A percentile compares a stretch with the other conserved stretches of the same genome.
Evolutionary conservation across 2,888 invertebrate genomes (phyloP).

Genomic region (Habrosyne pyritoides): DNA sequence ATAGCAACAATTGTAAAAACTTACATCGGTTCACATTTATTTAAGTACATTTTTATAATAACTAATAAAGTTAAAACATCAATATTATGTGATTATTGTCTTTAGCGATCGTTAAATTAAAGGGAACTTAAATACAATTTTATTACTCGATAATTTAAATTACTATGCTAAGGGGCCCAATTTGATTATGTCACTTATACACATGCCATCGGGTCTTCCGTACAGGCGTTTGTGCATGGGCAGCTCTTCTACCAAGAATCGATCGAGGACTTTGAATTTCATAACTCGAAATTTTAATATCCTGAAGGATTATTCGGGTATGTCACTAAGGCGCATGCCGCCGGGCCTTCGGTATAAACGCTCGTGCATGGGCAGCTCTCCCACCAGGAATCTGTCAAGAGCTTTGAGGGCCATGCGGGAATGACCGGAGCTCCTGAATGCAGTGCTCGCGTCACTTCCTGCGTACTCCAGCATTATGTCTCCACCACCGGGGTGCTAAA

Average conservation of each 20-base stretch:
- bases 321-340: constrained; percentile 83
- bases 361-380: constrained; percentile 88
- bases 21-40: constrained; percentile 6
- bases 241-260: no score
- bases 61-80: neutral
- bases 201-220: no score
- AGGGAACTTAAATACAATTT: neutral
- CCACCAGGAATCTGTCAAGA: constrained; percentile 88
- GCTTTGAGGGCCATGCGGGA: constrained; percentile 85
- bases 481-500: constrained; percentile 92
- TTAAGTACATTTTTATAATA: constrained; percentile 11
- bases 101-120: neutral
- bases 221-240: no score
- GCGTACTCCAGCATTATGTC: constrained; percentile 93
- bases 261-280: no score
- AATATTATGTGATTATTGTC: no score
- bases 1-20: neutral
- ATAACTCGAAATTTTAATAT: no score
- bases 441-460: constrained; percentile 92
- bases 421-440: constrained; percentile 92
- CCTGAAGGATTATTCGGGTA: constrained; percentile 69
- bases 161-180: no score
- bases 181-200: no score
- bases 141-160: neutral
- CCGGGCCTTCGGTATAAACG: constrained; percentile 87